Conservation (phyloP, 1,140 invertebrate species). For the Drosophila neocordata region DNA sequence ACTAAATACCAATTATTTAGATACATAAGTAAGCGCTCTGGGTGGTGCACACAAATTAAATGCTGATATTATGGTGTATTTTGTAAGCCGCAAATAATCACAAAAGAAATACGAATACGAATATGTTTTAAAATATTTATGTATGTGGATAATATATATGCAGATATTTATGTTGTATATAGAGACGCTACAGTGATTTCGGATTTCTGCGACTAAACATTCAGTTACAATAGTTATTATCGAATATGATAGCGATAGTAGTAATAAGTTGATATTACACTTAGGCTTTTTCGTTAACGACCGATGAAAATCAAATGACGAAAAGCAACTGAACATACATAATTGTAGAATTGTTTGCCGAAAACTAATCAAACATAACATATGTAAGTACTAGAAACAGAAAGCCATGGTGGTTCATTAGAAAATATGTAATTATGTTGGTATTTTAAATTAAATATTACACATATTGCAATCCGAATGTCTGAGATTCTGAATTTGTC, state of each 20-base stretch:
- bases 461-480: constrained; percentile 49
- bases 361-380: constrained; percentile 66
- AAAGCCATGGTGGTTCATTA: constrained; percentile 70
- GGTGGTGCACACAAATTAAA: constrained; percentile 67
- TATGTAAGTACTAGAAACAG: constrained; percentile 61
- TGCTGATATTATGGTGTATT: constrained; percentile 44
- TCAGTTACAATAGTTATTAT: constrained; percentile 54
- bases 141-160: constrained; percentile 37
- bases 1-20: constrained; percentile 51
- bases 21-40: constrained; percentile 51
- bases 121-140: constrained; percentile 39
- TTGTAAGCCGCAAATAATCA: constrained; percentile 68
- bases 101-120: constrained; percentile 52
- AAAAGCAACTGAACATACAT: constrained; percentile 68
- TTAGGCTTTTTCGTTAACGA: constrained; percentile 61
- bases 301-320: constrained; percentile 64
- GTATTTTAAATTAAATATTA: constrained; percentile 8
- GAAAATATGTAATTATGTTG: constrained; percentile 29
- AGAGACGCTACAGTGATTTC: constrained; percentile 46
- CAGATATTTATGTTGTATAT: constrained; percentile 19
- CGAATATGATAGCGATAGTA: constrained; percentile 33
- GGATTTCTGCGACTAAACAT: constrained; percentile 56
- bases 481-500: constrained; percentile 20
- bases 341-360: constrained; percentile 60
- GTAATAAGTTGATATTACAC: constrained; percentile 11